Percentiles rank a stretch among this genome's conserved stretches.
Evolutionary conservation across 64 coral and sea anemone species (phyloP).

Genomic region (Orbicella faveolata): DNA sequence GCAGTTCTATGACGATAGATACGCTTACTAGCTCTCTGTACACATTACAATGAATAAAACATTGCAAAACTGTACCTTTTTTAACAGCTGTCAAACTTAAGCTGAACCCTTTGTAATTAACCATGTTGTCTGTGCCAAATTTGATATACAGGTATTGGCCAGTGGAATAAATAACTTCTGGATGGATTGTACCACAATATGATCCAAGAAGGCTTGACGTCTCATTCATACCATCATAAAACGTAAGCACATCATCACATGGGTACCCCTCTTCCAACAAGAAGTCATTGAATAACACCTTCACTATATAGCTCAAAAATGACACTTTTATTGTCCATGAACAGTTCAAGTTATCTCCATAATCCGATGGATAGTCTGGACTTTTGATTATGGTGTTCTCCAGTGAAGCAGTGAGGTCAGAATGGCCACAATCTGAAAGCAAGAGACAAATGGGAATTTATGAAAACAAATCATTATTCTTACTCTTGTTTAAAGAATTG

Average conservation of each 20-base stretch:
- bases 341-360: not conserved
- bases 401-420: not conserved
- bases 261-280: not conserved
- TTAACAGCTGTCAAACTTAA: not conserved
- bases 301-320: not conserved
- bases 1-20: too few relatives aligned
- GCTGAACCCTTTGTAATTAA: not conserved
- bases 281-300: constrained; percentile 22
- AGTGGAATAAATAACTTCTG: constrained; percentile 23
- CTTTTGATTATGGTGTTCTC: not conserved
- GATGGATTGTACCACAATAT: not conserved
- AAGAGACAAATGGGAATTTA: too few relatives aligned
- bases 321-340: not conserved
- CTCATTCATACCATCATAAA: not conserved
- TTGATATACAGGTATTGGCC: not conserved
- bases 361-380: not conserved
- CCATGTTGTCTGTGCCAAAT: not conserved
- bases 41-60: too few relatives aligned
- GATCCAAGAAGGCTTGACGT: not conserved
- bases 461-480: too few relatives aligned
- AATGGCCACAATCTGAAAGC: not conserved
- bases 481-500: too few relatives aligned
- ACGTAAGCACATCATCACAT: not conserved
- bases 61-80: not conserved
- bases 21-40: too few relatives aligned